phyloP scores from a whole-genome alignment of 2,888 invertebrate genomes.

The Cantharis rufa region DNA sequence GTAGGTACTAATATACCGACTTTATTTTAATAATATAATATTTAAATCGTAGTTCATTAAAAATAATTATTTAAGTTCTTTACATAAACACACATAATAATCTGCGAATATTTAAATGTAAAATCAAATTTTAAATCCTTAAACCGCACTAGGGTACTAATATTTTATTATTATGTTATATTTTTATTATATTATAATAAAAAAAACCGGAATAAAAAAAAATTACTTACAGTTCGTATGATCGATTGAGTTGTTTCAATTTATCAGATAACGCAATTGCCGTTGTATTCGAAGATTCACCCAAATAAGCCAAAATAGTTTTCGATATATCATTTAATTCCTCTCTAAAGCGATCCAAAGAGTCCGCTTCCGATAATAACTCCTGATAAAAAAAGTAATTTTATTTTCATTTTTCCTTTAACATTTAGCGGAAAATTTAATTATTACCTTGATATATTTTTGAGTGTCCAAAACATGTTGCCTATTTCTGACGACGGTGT shows the following conservation, averaged over 20 bases:
- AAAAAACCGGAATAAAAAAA: background rate
- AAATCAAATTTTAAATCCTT: too few species aligned
- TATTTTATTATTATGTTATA: too few species aligned
- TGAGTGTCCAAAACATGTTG: conserved; percentile 74
- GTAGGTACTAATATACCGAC: too few species aligned
- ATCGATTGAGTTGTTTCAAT: conserved; percentile 69
- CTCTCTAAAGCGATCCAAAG: conserved; percentile 68
- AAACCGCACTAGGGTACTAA: too few species aligned
- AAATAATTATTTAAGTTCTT: too few species aligned
- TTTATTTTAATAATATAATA: too few species aligned
- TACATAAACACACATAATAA: too few species aligned
- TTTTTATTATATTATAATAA: too few species aligned
- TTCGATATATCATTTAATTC: conserved; percentile 72
- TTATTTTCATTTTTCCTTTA: background rate
- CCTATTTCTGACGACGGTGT: conserved; percentile 74
- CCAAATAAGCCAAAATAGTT: conserved; percentile 72
- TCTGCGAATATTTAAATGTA: too few species aligned
- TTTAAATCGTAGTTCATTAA: too few species aligned
- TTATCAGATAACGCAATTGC: conserved; percentile 71
- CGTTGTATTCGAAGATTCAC: conserved; percentile 69
- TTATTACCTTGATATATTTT: conserved; percentile 68
- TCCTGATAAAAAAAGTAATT: conserved; percentile 60
- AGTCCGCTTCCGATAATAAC: conserved; percentile 72
- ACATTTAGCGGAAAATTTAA: background rate
- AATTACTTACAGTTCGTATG: conserved; percentile 66